phyloP scores from a whole-genome alignment of 1,140 invertebrate species.

The Drosophila biarmipes region DNA sequence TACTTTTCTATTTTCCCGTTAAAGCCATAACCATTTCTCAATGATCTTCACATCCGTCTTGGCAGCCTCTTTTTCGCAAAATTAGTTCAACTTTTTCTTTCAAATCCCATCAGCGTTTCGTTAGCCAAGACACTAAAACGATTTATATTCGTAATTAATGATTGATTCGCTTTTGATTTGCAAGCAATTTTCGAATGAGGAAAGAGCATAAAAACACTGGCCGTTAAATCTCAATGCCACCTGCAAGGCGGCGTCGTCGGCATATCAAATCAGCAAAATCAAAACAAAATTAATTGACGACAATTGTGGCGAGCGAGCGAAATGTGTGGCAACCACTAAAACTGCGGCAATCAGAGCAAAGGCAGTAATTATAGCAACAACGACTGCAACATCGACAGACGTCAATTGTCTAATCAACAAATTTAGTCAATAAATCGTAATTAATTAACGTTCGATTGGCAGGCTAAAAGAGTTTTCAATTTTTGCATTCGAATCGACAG shows the following conservation, averaged over 20 bases:
- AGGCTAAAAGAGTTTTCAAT: conserved; percentile 63
- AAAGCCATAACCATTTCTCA: neutral
- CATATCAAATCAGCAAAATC: conserved; percentile 76
- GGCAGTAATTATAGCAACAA: conserved; percentile 48
- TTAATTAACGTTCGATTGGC: conserved; percentile 76
- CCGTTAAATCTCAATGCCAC: conserved; percentile 63
- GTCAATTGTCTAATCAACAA: conserved; percentile 83
- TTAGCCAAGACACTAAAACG: conserved; percentile 34
- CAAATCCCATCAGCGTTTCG: conserved; percentile 1
- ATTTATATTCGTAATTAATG: conserved; percentile 54
- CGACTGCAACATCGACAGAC: conserved; percentile 61
- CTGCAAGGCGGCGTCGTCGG: conserved; percentile 67
- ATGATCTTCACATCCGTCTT: neutral
- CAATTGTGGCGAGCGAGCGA: conserved; percentile 71
- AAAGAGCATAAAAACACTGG: conserved; percentile 36
- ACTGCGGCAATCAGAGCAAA: conserved; percentile 32
- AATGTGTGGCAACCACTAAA: conserved; percentile 70
- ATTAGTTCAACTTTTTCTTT: conserved; percentile 39
- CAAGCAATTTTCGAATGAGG: conserved; percentile 32
- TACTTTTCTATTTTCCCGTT: neutral
- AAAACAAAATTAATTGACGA: conserved; percentile 81
- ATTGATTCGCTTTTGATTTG: conserved; percentile 56
- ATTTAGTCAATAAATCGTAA: conserved; percentile 84
- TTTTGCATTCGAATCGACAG: conserved; percentile 39
- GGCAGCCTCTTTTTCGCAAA: neutral